These are phyloP conservation scores for Oxytorus armatus DNA, from an alignment of 2,888 invertebrate species.

Conservation along the genomic window DNA sequence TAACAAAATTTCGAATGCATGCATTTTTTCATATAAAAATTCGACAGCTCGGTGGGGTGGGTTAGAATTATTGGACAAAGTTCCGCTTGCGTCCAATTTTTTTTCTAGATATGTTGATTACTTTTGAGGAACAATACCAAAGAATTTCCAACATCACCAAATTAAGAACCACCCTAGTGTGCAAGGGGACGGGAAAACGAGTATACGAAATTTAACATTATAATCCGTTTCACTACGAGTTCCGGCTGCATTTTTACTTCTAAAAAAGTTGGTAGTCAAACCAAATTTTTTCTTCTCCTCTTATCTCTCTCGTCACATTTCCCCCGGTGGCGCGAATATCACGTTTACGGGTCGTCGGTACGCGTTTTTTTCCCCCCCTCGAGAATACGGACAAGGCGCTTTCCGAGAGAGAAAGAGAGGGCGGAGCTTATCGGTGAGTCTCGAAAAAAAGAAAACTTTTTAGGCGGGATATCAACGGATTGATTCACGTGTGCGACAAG, in stretches of 20 bases:
- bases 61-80: too few relatives aligned
- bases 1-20: too few relatives aligned
- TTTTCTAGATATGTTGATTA: too few relatives aligned
- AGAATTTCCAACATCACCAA: too few relatives aligned
- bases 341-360: constrained; percentile 2
- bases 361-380: constrained; percentile 17
- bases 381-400: constrained; percentile 40
- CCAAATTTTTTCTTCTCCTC: not conserved
- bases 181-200: too few relatives aligned
- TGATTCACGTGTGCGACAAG: constrained; percentile 43
- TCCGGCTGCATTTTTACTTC: not conserved
- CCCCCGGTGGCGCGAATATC: constrained; percentile 9
- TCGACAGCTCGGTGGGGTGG: too few relatives aligned
- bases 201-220: too few relatives aligned
- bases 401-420: constrained; percentile 9
- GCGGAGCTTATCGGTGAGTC: constrained; percentile 37
- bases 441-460: constrained; percentile 43
- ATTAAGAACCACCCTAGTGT: too few relatives aligned
- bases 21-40: too few relatives aligned
- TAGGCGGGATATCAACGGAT: constrained; percentile 20
- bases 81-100: too few relatives aligned
- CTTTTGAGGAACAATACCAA: too few relatives aligned
- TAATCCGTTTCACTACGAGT: not conserved
- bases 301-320: not conserved
- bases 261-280: not conserved